These are phyloP conservation scores for Andrena haemorrhoa DNA, from an alignment of 2,888 invertebrate genomes.

Conservation along the genomic window DNA sequence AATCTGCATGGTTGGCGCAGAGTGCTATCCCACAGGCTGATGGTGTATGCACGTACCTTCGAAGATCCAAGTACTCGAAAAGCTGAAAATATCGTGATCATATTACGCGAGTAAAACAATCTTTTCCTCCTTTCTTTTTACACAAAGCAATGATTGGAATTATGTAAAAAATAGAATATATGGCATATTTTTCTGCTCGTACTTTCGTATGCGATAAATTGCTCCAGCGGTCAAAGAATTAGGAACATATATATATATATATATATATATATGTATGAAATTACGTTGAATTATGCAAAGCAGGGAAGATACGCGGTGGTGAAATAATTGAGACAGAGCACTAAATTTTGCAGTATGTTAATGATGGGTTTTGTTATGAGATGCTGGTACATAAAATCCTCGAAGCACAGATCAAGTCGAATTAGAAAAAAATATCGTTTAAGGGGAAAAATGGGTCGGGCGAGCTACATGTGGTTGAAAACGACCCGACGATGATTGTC, in stretches of 20 bases:
- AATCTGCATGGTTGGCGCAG: constrained; percentile 46
- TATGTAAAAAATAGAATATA: constrained; percentile 52
- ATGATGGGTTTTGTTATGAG: constrained; percentile 78
- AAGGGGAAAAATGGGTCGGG: constrained; percentile 29
- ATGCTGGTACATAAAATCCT: constrained; percentile 65
- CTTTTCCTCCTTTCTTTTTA: constrained; percentile 62
- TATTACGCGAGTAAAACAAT: constrained; percentile 47
- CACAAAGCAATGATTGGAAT: constrained; percentile 50
- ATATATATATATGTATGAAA: constrained; percentile 46
- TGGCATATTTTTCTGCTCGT: constrained; percentile 68
- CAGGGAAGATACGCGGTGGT: constrained; percentile 38
- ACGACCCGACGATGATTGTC: constrained; percentile 25
- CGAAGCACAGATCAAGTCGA: constrained; percentile 47
- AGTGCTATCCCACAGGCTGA: constrained; percentile 34
- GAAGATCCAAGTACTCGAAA: constrained; percentile 41
- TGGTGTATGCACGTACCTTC: constrained; percentile 28
- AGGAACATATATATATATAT: constrained; percentile 7
- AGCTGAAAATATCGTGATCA: constrained; percentile 23
- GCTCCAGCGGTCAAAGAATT: constrained; percentile 35
- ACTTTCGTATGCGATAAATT: constrained; percentile 56
- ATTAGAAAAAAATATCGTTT: constrained; percentile 24
- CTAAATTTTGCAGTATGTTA: constrained; percentile 74
- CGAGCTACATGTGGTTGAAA: constrained; percentile 45
- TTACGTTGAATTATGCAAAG: constrained; percentile 52
- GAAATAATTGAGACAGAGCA: constrained; percentile 55